Evolutionary conservation across 2,797 vertebrate genomes (phyloP).

Genomic region (Dryobates pubescens): DNA sequence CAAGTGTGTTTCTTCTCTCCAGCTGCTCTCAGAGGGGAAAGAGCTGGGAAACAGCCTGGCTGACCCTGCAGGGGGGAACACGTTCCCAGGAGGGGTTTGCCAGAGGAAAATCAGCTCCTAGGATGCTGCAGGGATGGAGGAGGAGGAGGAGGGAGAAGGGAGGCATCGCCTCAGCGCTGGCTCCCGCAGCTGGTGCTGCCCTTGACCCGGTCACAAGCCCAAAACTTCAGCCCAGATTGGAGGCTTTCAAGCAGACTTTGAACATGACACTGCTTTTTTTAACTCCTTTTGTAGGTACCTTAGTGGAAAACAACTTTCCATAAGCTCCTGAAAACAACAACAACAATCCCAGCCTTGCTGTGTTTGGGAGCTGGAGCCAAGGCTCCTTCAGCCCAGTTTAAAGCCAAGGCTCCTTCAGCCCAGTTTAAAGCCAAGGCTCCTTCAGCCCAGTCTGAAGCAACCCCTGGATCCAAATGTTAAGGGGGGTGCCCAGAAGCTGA

Average conservation of each 20-base stretch:
- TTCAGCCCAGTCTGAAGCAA: neutral
- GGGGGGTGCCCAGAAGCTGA: neutral
- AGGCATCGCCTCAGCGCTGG: neutral
- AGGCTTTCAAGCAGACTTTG: neutral
- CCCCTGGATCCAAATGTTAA: neutral
- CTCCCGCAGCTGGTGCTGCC: neutral
- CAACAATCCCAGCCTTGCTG: neutral
- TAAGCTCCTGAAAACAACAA: neutral
- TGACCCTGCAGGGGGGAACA: fast-evolving
- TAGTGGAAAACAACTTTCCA: neutral
- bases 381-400: fast-evolving
- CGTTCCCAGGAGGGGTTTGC: neutral
- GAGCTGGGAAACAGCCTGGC: neutral
- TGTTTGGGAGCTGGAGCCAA: fast-evolving
- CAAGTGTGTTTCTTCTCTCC: neutral
- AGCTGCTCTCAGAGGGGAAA: neutral
- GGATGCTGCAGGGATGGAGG: neutral
- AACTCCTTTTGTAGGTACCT: neutral
- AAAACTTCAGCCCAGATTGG: neutral
- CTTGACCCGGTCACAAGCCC: fast-evolving
- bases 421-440: too few species aligned
- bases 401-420: neutral
- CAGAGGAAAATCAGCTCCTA: neutral
- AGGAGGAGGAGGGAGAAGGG: neutral
- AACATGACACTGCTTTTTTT: fast-evolving